Evolutionary conservation across 1,140 invertebrate genomes (phyloP).

Genomic region (Dufourea novaeangliae): DNA sequence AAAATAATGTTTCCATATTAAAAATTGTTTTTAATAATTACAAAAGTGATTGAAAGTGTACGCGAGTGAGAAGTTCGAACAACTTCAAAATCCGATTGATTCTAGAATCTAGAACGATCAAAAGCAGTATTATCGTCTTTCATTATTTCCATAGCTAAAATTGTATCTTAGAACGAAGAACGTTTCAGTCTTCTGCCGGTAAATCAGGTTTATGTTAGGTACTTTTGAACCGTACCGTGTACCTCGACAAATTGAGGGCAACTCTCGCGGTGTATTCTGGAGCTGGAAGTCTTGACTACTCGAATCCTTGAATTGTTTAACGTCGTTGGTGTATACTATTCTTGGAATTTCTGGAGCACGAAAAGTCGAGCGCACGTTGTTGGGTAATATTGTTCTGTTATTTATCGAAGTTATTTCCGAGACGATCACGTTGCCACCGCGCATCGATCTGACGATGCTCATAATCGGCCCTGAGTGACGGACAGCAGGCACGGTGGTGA

Average conservation of each 20-base stretch:
- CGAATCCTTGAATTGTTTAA: not conserved
- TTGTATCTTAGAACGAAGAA: too few species aligned
- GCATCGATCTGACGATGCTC: not conserved
- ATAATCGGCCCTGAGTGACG: conserved; percentile 1
- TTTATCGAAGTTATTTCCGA: not conserved
- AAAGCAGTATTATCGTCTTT: too few species aligned
- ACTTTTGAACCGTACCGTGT: too few species aligned
- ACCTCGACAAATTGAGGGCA: not conserved
- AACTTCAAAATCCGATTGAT: too few species aligned
- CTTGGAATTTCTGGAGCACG: not conserved
- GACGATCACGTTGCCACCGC: not conserved
- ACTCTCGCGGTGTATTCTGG: not conserved
- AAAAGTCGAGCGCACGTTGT: not conserved
- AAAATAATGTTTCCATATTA: too few species aligned
- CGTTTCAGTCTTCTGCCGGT: too few species aligned
- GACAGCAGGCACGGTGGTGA: not conserved
- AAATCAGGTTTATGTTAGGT: too few species aligned
- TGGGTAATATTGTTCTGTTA: not conserved
- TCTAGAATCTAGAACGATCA: too few species aligned
- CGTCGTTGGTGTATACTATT: not conserved
- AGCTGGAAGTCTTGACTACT: not conserved
- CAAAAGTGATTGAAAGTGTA: too few species aligned
- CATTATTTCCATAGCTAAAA: too few species aligned
- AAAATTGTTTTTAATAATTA: too few species aligned
- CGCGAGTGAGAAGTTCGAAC: too few species aligned